A percentile compares a stretch with the other conserved stretches of the same genome.
Conservation (phyloP, 1,140 invertebrate genomes). For the Rhyacophila brunnea region DNA sequence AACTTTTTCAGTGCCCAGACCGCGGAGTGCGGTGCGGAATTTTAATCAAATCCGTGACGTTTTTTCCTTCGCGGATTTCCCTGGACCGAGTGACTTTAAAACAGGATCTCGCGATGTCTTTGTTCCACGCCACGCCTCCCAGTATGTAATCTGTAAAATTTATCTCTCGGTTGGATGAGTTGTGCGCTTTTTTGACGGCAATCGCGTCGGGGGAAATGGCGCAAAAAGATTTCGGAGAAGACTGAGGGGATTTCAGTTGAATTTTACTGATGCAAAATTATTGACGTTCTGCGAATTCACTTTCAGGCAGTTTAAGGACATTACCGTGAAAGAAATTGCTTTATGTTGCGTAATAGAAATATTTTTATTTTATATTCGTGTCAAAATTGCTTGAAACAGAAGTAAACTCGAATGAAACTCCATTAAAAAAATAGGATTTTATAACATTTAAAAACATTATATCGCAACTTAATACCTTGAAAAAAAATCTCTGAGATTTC, state of each 20-base stretch:
- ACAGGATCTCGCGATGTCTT: slow-evolving; percentile 11
- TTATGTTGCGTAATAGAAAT: too few relatives aligned
- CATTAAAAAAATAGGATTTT: too few relatives aligned
- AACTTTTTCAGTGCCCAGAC: slow-evolving; percentile 26
- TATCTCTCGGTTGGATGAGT: slow-evolving; percentile 24
- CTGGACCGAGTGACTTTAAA: not conserved
- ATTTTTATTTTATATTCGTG: too few relatives aligned
- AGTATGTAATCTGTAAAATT: slow-evolving; percentile 24
- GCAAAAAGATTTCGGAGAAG: slow-evolving; percentile 13
- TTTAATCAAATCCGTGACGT: slow-evolving; percentile 34
- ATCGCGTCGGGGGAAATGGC: not conserved
- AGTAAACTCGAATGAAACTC: too few relatives aligned
- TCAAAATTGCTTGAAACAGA: too few relatives aligned
- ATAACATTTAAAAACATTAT: too few relatives aligned
- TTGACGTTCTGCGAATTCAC: too few relatives aligned
- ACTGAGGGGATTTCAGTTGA: slow-evolving; percentile 12
- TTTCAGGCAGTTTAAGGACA: too few relatives aligned
- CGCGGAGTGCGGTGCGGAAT: slow-evolving; percentile 29
- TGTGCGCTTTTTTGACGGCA: slow-evolving; percentile 2
- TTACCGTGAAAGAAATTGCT: too few relatives aligned
- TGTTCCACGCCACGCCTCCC: slow-evolving; percentile 10
- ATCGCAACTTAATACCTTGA: too few relatives aligned
- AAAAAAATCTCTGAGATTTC: too few relatives aligned
- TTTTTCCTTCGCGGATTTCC: slow-evolving; percentile 1
- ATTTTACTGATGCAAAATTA: not conserved